These are phyloP conservation scores for Tenthredo amoena DNA, from an alignment of 2,888 invertebrate species.

Conservation along the genomic window DNA sequence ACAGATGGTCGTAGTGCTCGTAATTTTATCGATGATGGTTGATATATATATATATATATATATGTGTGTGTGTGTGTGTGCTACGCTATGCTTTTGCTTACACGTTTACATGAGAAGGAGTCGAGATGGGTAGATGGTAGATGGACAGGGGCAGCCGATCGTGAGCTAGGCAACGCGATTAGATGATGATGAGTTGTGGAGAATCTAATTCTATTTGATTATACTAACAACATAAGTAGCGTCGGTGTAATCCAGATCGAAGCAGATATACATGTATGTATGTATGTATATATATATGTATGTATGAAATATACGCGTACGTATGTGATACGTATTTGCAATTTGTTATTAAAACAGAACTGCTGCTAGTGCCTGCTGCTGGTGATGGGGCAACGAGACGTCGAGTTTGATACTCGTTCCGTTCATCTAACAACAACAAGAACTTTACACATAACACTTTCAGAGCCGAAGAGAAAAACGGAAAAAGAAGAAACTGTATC, in stretches of 20 bases:
- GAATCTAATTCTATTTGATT: slow-evolving; percentile 33
- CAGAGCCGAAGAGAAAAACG: too few relatives aligned
- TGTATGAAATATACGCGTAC: background rate
- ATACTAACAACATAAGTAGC: slow-evolving; percentile 22
- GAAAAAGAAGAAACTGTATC: background rate
- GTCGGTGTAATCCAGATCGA: slow-evolving; percentile 34
- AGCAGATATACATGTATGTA: background rate
- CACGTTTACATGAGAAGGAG: background rate
- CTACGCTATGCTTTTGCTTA: background rate
- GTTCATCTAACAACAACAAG: background rate
- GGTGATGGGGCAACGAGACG: background rate
- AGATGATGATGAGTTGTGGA: slow-evolving; percentile 11
- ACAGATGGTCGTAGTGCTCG: slow-evolving; percentile 16
- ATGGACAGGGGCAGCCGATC: background rate
- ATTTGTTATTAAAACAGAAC: slow-evolving; percentile 2
- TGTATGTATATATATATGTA: background rate
- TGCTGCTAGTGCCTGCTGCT: background rate
- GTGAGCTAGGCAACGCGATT: slow-evolving; percentile 13
- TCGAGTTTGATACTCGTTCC: background rate
- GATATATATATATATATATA: background rate
- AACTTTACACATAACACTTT: too few relatives aligned
- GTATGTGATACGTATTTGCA: background rate
- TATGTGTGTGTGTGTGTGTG: background rate
- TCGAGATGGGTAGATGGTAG: background rate
- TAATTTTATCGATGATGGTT: slow-evolving; percentile 9